phyloP scores from a whole-genome alignment of 2,113 vertebrate genomes.

The Lethenteron reissneri region DNA sequence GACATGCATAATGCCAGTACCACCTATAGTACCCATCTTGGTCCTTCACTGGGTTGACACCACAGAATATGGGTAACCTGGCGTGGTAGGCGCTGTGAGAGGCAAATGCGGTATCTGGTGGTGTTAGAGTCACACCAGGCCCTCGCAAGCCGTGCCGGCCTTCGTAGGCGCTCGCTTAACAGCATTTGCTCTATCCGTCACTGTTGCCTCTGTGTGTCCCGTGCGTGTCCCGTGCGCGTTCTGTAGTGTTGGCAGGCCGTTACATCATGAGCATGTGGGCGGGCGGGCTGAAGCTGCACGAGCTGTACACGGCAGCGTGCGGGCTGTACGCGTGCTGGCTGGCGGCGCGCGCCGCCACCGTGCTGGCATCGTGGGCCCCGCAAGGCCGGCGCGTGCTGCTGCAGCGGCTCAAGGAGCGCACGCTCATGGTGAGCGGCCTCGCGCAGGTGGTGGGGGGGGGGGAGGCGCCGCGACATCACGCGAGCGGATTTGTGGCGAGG shows the following conservation, averaged over 20 bases:
- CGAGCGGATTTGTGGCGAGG: too few relatives aligned
- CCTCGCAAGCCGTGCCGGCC: not conserved
- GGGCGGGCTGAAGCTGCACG: conserved; percentile 84
- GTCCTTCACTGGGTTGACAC: too few relatives aligned
- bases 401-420: conserved; percentile 89
- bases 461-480: too few relatives aligned
- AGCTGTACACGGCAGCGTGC: conserved; percentile 87
- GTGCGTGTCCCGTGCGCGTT: not conserved
- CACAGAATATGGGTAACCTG: too few relatives aligned
- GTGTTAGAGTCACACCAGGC: too few relatives aligned
- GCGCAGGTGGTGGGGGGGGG: not conserved
- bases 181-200: conserved; percentile 12
- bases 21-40: too few relatives aligned
- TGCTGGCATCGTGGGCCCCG: conserved; percentile 93
- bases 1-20: too few relatives aligned
- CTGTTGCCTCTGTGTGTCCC: not conserved
- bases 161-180: not conserved
- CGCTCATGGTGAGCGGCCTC: conserved; percentile 52
- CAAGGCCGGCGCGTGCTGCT: conserved; percentile 79
- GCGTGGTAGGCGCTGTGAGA: too few relatives aligned
- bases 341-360: conserved; percentile 62
- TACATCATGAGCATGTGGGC: conserved; percentile 99
- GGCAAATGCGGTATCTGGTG: too few relatives aligned
- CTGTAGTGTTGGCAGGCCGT: conserved; percentile 72
- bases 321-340: conserved; percentile 95